Conservation (phyloP, 1,140 invertebrate species). For the Nymphalis io region DNA sequence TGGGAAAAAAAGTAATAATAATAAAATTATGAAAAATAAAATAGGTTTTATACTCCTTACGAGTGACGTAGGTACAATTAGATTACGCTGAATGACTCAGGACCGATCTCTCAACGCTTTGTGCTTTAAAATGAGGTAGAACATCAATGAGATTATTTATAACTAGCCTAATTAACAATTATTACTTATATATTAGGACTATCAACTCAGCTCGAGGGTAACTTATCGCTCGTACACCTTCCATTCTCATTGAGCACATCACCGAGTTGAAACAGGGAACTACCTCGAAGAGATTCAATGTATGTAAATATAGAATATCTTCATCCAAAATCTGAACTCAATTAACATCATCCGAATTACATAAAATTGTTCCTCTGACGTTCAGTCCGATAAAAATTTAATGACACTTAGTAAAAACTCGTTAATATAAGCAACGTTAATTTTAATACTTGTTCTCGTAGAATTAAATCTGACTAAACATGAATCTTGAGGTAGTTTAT, state of each 20-base stretch:
- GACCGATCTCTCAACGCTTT: constrained; percentile 61
- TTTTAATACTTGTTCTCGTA: constrained; percentile 55
- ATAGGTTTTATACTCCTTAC: constrained; percentile 74
- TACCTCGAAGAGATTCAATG: constrained; percentile 77
- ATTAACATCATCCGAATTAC: constrained; percentile 38
- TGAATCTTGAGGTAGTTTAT: constrained; percentile 81
- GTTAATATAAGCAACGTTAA: constrained; percentile 53
- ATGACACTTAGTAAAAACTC: constrained; percentile 42
- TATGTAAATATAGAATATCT: constrained; percentile 43
- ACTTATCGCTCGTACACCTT: constrained; percentile 26
- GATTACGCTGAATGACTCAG: constrained; percentile 63
- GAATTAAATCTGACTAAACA: constrained; percentile 47
- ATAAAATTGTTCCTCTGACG: constrained; percentile 52
- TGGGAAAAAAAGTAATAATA: constrained; percentile 77
- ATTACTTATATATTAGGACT: constrained; percentile 54
- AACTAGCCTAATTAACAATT: constrained; percentile 77
- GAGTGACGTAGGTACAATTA: constrained; percentile 80
- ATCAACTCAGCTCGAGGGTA: constrained; percentile 52
- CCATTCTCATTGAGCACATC: constrained; percentile 23
- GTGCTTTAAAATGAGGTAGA: constrained; percentile 69
- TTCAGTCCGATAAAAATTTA: constrained; percentile 45
- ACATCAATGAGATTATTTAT: constrained; percentile 76
- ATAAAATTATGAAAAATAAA: constrained; percentile 74
- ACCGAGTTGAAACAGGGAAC: constrained; percentile 53
- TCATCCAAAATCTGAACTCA: constrained; percentile 40